Percentiles rank a stretch among this genome's conserved stretches.
These are phyloP conservation scores for Stenolophus ochropezus DNA, from an alignment of 2,888 invertebrate genomes.

Conservation along the genomic window DNA sequence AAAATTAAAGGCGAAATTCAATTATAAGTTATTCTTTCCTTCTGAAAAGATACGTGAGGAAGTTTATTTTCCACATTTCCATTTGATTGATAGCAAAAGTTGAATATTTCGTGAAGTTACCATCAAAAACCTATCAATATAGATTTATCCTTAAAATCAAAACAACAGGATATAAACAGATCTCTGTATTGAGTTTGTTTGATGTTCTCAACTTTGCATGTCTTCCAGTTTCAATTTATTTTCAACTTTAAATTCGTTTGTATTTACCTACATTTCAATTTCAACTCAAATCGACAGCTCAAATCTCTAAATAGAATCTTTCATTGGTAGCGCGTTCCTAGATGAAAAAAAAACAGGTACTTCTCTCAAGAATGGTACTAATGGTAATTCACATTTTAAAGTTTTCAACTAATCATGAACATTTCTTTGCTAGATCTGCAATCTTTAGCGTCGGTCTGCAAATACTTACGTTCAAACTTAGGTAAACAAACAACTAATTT, in stretches of 20 bases:
- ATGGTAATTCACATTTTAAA: no score
- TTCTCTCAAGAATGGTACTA: no score
- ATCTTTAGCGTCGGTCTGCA: no score
- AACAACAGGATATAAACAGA: slow-evolving; percentile 35
- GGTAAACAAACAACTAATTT: no score
- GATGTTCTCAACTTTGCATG: neutral
- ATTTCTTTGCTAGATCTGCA: no score
- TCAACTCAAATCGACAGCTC: neutral
- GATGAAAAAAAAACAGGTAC: no score
- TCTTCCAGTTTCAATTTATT: slow-evolving; percentile 21
- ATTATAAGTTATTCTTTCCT: no score
- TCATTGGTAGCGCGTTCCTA: no score
- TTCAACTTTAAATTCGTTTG: neutral
- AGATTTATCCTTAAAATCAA: slow-evolving; percentile 43
- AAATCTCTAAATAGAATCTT: neutral
- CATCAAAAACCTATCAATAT: slow-evolving; percentile 44
- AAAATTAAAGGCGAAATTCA: neutral
- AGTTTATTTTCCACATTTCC: neutral
- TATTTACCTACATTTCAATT: neutral
- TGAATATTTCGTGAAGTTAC: slow-evolving; percentile 28
- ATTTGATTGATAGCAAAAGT: slow-evolving; percentile 30
- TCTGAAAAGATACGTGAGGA: no score
- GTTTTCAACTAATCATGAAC: no score
- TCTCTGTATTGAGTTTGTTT: slow-evolving; percentile 36
- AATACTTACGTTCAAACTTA: no score